phyloP scores from a whole-genome alignment of 2,888 invertebrate species.

The Tenthredo notha region DNA sequence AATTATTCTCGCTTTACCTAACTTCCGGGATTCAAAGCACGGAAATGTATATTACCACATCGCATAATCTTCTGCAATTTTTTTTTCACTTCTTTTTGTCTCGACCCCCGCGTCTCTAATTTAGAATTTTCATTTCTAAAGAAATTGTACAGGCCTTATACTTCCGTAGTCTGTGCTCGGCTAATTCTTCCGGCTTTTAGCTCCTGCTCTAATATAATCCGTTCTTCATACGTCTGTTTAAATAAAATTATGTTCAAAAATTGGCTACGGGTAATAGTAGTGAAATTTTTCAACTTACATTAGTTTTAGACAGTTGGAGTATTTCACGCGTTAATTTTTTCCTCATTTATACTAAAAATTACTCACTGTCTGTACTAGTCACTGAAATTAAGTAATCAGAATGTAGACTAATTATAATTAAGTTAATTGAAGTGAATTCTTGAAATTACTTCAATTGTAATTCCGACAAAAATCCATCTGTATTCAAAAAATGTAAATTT shows the following conservation, averaged over 20 bases:
- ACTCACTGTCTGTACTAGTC: background rate
- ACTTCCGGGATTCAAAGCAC: background rate
- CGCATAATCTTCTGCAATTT: background rate
- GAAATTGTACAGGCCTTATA: background rate
- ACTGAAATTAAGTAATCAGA: slow-evolving; percentile 6
- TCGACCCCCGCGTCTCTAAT: background rate
- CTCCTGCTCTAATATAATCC: background rate
- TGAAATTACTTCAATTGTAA: background rate
- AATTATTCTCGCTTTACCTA: background rate
- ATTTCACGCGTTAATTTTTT: background rate
- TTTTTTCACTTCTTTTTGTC: background rate
- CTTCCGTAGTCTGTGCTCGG: background rate
- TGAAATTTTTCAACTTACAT: background rate
- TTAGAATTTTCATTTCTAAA: background rate
- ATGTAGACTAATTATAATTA: background rate
- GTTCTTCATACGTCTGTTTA: background rate
- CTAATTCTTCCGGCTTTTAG: slow-evolving; percentile 2
- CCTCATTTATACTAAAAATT: background rate
- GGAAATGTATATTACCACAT: no score
- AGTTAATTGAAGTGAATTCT: background rate
- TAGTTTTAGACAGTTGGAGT: background rate
- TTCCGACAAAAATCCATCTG: background rate
- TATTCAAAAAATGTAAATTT: no score
- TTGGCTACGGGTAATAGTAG: background rate
- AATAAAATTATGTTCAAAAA: background rate